phyloP scores from a whole-genome alignment of 2,113 vertebrate genomes.

The Turnix velox region DNA sequence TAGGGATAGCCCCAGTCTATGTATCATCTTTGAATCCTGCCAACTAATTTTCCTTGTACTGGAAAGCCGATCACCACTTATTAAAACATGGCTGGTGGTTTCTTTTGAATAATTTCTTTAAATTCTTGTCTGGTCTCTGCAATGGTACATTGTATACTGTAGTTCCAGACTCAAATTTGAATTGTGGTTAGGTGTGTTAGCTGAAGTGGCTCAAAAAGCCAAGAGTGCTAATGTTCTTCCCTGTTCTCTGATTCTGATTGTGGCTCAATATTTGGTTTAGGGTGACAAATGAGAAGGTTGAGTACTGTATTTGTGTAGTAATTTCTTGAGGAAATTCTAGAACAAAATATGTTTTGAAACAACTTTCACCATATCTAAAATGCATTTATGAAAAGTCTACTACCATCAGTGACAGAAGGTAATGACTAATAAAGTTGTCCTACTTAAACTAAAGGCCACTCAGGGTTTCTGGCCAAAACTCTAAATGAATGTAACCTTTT shows the following conservation, averaged over 20 bases:
- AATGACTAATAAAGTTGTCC: background rate
- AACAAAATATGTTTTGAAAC: background rate
- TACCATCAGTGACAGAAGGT: background rate
- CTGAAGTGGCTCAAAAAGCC: background rate
- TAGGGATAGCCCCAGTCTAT: background rate
- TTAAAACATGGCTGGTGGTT: background rate
- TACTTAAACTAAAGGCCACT: background rate
- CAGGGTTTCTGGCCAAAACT: background rate
- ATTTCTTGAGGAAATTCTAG: background rate
- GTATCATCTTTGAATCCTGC: background rate
- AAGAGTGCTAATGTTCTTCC: background rate
- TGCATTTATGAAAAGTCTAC: rapidly evolving
- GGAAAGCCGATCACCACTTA: background rate
- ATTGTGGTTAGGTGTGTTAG: background rate
- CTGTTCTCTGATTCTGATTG: background rate
- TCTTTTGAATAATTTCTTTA: background rate
- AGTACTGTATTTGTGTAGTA: background rate
- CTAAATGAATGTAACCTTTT: background rate
- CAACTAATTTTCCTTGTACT: background rate
- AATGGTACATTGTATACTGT: background rate
- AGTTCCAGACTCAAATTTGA: background rate
- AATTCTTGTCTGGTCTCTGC: background rate
- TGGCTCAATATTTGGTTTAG: background rate
- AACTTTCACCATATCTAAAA: background rate
- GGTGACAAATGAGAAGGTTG: background rate